phyloP scores from a whole-genome alignment of 1,140 invertebrate species.

The Portunus trituberculatus region DNA sequence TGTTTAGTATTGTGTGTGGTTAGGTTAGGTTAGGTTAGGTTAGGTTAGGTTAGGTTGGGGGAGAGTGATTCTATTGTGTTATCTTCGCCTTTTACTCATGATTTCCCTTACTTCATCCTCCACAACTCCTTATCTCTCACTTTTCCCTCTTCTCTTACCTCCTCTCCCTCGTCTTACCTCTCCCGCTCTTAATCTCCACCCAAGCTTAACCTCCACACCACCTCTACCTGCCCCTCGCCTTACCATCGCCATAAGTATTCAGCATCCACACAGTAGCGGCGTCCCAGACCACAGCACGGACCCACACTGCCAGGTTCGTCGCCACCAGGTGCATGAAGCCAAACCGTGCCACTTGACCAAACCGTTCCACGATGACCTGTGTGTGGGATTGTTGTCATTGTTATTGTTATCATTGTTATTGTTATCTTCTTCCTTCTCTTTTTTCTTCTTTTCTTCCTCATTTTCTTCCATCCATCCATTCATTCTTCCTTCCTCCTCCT shows the following conservation, averaged over 20 bases:
- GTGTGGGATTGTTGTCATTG: neutral
- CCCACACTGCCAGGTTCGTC: slow-evolving; percentile 84
- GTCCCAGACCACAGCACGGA: slow-evolving; percentile 85
- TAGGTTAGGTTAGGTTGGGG: too few relatives aligned
- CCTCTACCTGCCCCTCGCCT: too few relatives aligned
- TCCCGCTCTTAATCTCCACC: too few relatives aligned
- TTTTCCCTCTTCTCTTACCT: too few relatives aligned
- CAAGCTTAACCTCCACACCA: too few relatives aligned
- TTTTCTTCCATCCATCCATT: neutral
- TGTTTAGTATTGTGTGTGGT: too few relatives aligned
- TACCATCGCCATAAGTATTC: slow-evolving; percentile 69
- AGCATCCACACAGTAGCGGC: slow-evolving; percentile 79
- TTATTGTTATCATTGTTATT: neutral
- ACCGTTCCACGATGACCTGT: slow-evolving; percentile 83
- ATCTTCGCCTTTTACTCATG: neutral
- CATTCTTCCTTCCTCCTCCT: neutral
- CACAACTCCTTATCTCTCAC: too few relatives aligned
- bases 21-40: too few relatives aligned
- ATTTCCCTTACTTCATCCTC: too few relatives aligned
- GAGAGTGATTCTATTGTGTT: neutral
- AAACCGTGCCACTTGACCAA: slow-evolving; percentile 83
- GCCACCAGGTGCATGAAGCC: slow-evolving; percentile 85
- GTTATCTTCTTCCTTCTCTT: neutral
- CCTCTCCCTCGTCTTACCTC: too few relatives aligned
- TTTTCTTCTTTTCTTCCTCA: neutral